Conservation (phyloP, 2,888 invertebrate species). For the Poecilobothrus nobilitatus region DNA sequence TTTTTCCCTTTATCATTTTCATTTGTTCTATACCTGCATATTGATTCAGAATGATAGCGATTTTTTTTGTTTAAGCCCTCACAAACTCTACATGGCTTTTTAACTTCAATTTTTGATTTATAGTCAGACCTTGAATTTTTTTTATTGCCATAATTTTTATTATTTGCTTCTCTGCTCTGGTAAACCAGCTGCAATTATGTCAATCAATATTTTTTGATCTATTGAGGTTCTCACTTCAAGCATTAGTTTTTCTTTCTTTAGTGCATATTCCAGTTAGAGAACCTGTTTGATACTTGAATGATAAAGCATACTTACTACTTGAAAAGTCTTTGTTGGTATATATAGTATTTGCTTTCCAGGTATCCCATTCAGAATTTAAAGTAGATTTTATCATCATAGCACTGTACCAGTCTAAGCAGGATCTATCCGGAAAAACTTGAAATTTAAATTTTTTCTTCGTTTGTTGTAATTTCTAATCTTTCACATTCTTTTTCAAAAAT, state of each 20-base stretch:
- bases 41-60: constrained; percentile 18
- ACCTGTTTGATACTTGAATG: no score
- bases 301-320: constrained; percentile 26
- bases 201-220: constrained; percentile 22
- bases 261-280: constrained; percentile 26
- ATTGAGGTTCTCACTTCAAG: constrained; percentile 21
- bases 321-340: constrained; percentile 29
- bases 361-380: constrained; percentile 22
- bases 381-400: constrained; percentile 24
- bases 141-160: constrained; percentile 21
- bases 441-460: constrained; percentile 23
- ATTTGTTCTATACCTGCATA: constrained; percentile 17
- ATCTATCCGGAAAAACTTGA: constrained; percentile 24
- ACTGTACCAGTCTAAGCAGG: no score
- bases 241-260: constrained; percentile 22
- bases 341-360: constrained; percentile 25
- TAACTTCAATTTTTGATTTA: constrained; percentile 15
- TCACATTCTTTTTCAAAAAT: constrained; percentile 20
- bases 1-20: constrained; percentile 14
- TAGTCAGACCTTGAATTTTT: constrained; percentile 14
- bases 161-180: constrained; percentile 29
- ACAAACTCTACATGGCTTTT: constrained; percentile 21
- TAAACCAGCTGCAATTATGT: constrained; percentile 30
- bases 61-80: constrained; percentile 19
- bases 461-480: constrained; percentile 15